Percentiles rank a stretch among this genome's conserved stretches.
Conservation (phyloP, 2,113 vertebrate species). For the Loxodonta africana region DNA sequence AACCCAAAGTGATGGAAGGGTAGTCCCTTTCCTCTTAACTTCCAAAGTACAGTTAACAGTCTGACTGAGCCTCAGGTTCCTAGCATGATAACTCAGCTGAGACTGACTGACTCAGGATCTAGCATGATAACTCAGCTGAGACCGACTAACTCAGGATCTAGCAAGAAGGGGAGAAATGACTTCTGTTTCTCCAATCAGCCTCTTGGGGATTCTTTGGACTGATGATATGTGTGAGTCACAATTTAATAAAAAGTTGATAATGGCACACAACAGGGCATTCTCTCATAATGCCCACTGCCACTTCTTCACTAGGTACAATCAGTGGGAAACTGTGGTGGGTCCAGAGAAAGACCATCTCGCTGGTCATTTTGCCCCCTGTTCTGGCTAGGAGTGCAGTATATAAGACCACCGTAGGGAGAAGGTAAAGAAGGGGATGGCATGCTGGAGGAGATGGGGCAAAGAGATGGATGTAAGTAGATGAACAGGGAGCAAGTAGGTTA, state of each 20-base stretch:
- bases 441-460: fast-evolving
- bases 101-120: not conserved
- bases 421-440: not conserved
- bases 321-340: not conserved
- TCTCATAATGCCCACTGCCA: not conserved
- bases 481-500: not conserved
- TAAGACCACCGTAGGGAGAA: not conserved
- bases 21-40: not conserved
- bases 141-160: not conserved
- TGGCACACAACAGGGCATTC: not conserved
- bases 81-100: not conserved
- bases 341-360: not conserved
- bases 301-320: not conserved
- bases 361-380: too few relatives aligned
- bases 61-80: not conserved
- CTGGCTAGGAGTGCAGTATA: fast-evolving
- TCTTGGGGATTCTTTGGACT: not conserved
- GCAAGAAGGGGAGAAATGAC: not conserved
- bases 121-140: not conserved
- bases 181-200: not conserved
- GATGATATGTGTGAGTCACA: not conserved
- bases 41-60: not conserved
- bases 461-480: too few relatives aligned
- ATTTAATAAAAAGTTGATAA: not conserved
- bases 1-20: not conserved